Conservation (phyloP, 1,140 invertebrate species). For the Lepidurus arcticus region DNA sequence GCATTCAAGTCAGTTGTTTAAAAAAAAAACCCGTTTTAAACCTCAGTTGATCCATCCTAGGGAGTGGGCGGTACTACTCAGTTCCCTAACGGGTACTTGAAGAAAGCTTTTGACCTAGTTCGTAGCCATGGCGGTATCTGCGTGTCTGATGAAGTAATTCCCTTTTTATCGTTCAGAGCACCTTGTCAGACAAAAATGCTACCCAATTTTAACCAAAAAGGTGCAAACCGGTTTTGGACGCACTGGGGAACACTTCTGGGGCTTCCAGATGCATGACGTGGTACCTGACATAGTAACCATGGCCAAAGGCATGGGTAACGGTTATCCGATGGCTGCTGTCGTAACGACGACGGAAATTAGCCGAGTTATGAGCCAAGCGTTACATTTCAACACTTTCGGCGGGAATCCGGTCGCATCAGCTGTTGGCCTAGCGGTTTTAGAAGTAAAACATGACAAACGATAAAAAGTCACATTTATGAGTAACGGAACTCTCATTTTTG, state of each 20-base stretch:
- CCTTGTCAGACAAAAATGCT: neutral
- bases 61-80: constrained; percentile 86
- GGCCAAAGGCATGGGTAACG: constrained; percentile 74
- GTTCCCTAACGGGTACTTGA: constrained; percentile 81
- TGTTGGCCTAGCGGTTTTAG: constrained; percentile 79
- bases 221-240: constrained; percentile 95
- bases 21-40: neutral
- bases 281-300: constrained; percentile 87
- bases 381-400: constrained; percentile 94
- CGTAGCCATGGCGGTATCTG: constrained; percentile 75
- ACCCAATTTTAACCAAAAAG: constrained; percentile 43
- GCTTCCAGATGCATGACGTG: constrained; percentile 80
- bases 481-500: constrained; percentile 6
- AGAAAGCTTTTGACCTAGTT: constrained; percentile 71
- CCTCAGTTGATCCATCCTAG: constrained; percentile 44
- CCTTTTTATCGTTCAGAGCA: neutral
- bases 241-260: constrained; percentile 91
- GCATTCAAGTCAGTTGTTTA: constrained; percentile 65
- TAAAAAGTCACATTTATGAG: neutral
- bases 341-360: constrained; percentile 84
- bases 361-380: constrained; percentile 60
- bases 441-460: constrained; percentile 52
- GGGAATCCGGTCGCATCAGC: constrained; percentile 87
- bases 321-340: constrained; percentile 89
- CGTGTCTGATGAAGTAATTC: constrained; percentile 78